Evolutionary conservation across 2,797 vertebrate genomes (phyloP), one percentile per base, ranked within the genome.

Genomic region (Hydrolagus colliei): DNA sequence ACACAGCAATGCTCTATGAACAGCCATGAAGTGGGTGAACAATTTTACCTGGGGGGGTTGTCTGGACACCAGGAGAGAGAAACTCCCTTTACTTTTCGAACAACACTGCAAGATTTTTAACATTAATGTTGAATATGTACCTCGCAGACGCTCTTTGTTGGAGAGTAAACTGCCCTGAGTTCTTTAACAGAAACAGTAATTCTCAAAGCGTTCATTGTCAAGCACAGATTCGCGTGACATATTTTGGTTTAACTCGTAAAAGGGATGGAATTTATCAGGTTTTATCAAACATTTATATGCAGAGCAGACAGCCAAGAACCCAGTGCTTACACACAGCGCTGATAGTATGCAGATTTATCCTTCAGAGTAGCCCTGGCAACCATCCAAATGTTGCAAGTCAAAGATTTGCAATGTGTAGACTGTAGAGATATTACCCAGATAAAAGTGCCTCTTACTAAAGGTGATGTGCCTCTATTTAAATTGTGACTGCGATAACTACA

Each of bases 281-380:
- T 67, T 84, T 84, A 67, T 16, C 10, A 84, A 71, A 18, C 79
- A 84, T 68, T 84, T 52, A 84, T 71, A 41, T 41, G 32, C 41
- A 52, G 41, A 3, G 41, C 41, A 52, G 32, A 11, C 10, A 52
- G 35, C 2, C 32, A 20, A 16, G 41, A 84, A 35, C 35, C 4
- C 10, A 35, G 68, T 10, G 32, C 18, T 12, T 18, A 41, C 18
- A n/a, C 67, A 8, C 62, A 16, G 62, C 18, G 0, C 22, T 65
- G 22, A 20, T 68, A 35, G 11, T 41, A 20, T 52, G 32, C 65
- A 41, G 65, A 68, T n/a, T 71, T 41, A 84, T 0, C 18, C 79
- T 20, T 41, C 65, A 84, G 32, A 9, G 27, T 71, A 68, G 71
- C 32, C 27, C 65, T 52, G 32, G 65, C 32, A 84, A 71, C 79